Percentiles rank a stretch among this genome's conserved stretches.
Evolutionary conservation across 1,140 invertebrate species (phyloP).

Genomic region (Melanaphis sacchari): DNA sequence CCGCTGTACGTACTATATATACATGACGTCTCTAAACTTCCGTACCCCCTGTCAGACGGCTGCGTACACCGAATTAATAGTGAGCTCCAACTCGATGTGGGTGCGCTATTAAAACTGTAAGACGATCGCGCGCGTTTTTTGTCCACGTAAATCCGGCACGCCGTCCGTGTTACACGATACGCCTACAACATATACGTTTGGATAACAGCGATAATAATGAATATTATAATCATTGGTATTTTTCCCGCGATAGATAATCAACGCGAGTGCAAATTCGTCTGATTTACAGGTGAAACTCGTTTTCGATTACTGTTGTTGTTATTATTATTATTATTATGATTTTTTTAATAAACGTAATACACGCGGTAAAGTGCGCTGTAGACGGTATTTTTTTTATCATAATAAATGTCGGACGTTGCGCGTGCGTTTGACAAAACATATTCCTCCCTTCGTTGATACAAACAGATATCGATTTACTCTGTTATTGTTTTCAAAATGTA

Average conservation of each 20-base stretch:
- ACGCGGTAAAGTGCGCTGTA: not conserved
- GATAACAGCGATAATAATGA: no score
- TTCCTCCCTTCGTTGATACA: not conserved
- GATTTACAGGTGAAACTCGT: not conserved
- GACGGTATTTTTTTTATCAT: not conserved
- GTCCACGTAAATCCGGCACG: not conserved
- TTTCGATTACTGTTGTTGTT: no score
- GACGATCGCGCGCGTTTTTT: no score
- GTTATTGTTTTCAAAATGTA: not conserved
- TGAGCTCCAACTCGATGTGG: not conserved
- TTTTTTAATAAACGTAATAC: not conserved
- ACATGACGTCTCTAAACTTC: not conserved
- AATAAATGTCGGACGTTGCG: not conserved
- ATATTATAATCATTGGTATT: no score
- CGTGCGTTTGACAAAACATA: not conserved
- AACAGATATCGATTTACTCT: not conserved
- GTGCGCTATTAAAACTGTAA: not conserved
- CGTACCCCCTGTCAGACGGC: not conserved
- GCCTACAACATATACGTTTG: no score
- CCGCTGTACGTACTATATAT: not conserved
- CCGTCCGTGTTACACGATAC: no score
- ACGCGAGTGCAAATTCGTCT: no score
- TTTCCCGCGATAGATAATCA: no score
- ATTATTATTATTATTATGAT: no score
- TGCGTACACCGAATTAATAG: not conserved